Evolutionary conservation across 2,797 vertebrate genomes (phyloP), one percentile per base, ranked within the genome.

Genomic region (Sternotherus odoratus): DNA sequence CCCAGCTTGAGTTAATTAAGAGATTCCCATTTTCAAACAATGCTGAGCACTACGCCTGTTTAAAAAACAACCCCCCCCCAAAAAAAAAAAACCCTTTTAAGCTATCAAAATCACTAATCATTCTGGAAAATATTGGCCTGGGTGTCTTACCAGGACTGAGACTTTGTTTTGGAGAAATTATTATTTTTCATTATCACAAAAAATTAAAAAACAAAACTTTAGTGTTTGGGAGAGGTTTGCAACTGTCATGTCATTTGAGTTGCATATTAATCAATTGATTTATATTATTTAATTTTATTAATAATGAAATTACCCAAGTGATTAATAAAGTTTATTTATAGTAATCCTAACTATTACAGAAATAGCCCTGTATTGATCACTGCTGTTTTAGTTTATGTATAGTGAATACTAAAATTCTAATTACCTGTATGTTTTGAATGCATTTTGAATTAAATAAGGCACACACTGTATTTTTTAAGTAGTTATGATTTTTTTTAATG

Each of bases 321-420:
- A 12, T 60, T 57, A 36, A 26, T 84, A n/a, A 66, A 66, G 24
- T 5, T 85, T 91, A 54, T 82, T 49, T 5, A 49, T 63, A 48
- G 16, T 77, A n/a, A 53, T 84, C 87, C 63, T 79, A 50, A 74
- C 21, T 85, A 28, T 39, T 80, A n/a, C 23, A 48, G 75, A 81
- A 82, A 30, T 43, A 69, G 17, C 66, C 39, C 36, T 69, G 66
- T 39, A 39, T n/a, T 69, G 26, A 88, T 88, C 88, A 24, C 8
- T 84, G 82, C 13, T 57, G 28, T 75, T 48, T 75, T 46, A 24
- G 49, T 69, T 88, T 84, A 57, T 85, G 77, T 49, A 78, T 78
- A 82, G 15, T 87, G 89, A 92, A 77, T 78, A 92, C 89, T 83
- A 19, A 48, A 74, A 78, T 87, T 93, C 23, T 33, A 60, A 28